Evolutionary conservation across 2,113 vertebrate genomes (phyloP), one percentile per base, ranked within the genome.

Genomic region (Caloenas nicobarica): DNA sequence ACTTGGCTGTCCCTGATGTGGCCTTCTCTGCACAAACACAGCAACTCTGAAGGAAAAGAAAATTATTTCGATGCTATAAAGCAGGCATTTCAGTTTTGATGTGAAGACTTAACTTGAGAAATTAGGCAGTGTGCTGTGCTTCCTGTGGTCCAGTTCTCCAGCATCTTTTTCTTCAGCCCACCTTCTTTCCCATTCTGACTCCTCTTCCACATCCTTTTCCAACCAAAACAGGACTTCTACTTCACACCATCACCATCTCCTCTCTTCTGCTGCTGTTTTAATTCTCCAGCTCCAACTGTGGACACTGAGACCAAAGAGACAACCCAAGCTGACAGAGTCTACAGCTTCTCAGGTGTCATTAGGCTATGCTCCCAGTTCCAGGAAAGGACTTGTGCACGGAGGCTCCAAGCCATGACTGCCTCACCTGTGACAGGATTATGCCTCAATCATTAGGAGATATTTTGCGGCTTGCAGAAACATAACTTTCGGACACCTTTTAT

Each of bases 21-120:
- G 81, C 73, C 88, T 78, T 91, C 57, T 79, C 65, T 69, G 54
- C 38, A 89, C 26, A 91, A 94, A 89, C 89, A 89, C 57, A 69
- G 81, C 17, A 77, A 13, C 40, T 89, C 58, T 38, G 9, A 51
- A 23, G 53, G 33, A 79, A 25, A 28, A 87, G 12, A 85, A 87
- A 65, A 78, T 40, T 25, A 65, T 69, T 91, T 86, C 14, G 10
- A 91, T 29, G 10, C 54, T 72, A n/a, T 51, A 74, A 79, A 89
- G 40, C n/a, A 69, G 31, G 48, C 6, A 65, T 76, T 76, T 84
- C 7, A 1, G 34, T 24, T 86, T 78, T 72, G 21, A 62, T 81
- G 25, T 24, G 23, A 84, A 58, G 33, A 71, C 50, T 64, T 91
- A 40, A 40, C 64, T 81, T 62, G 11, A 84, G 42, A 74, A 81